Evolutionary conservation across 2,888 invertebrate genomes (phyloP).

Genomic region (Nemoura dubitans): DNA sequence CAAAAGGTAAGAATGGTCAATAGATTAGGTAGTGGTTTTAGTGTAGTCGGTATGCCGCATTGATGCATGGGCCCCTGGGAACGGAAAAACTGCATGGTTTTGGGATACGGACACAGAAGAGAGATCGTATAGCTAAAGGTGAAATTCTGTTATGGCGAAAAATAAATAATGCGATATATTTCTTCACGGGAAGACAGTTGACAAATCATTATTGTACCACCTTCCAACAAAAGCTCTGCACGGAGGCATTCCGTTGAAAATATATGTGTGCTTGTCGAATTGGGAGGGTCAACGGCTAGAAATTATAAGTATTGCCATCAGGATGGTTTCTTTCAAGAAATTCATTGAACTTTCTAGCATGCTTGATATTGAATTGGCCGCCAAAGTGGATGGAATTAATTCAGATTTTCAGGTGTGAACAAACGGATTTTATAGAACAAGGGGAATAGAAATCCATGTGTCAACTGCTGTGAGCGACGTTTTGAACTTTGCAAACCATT

Average conservation of each 20-base stretch:
- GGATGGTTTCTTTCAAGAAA: not conserved
- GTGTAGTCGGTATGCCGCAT: not conserved
- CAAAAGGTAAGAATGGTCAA: slow-evolving; percentile 38
- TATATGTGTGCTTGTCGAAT: not conserved
- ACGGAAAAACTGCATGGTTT: not conserved
- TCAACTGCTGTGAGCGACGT: not conserved
- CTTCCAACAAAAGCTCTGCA: slow-evolving; percentile 23
- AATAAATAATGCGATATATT: slow-evolving; percentile 7
- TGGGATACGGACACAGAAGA: not conserved
- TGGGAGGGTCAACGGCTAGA: not conserved
- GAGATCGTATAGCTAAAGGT: not conserved
- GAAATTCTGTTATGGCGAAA: slow-evolving; percentile 1
- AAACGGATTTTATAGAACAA: not conserved
- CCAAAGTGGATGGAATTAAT: not conserved
- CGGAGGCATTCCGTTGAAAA: slow-evolving; percentile 28
- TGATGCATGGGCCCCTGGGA: slow-evolving; percentile 25
- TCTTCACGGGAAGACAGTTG: slow-evolving; percentile 36
- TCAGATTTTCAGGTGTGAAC: not conserved
- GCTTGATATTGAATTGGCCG: not conserved
- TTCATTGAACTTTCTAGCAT: not conserved
- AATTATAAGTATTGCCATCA: not conserved
- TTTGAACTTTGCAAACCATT: not conserved
- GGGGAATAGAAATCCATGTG: not conserved
- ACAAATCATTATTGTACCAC: slow-evolving; percentile 43
- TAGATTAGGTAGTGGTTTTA: slow-evolving; percentile 26